Evolutionary conservation across 2,113 vertebrate genomes (phyloP).

Genomic region (Alligator mississippiensis): DNA sequence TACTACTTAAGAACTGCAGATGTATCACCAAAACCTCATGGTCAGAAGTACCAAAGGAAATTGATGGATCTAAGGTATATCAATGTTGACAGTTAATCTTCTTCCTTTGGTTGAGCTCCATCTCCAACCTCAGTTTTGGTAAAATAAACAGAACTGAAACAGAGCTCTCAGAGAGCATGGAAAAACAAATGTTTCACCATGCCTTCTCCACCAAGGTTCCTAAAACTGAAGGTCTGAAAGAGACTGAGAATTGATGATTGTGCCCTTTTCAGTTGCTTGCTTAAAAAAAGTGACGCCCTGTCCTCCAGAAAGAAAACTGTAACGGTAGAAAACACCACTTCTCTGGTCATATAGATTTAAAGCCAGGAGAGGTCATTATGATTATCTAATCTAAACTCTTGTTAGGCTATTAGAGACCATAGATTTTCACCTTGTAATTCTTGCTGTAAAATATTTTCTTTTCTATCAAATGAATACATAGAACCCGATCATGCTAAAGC

Average conservation of each 20-base stretch:
- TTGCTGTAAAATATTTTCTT: background rate
- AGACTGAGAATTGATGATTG: background rate
- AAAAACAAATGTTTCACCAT: background rate
- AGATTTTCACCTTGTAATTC: background rate
- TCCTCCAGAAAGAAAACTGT: background rate
- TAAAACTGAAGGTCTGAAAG: background rate
- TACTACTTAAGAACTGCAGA: background rate
- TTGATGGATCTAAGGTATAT: background rate
- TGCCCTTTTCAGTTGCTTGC: background rate
- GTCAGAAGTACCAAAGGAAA: background rate
- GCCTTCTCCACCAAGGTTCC: background rate
- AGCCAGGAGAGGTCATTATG: background rate
- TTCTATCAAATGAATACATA: fast-evolving
- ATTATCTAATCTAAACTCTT: background rate
- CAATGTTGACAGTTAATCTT: too few species aligned
- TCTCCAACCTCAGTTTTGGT: background rate
- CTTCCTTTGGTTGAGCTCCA: background rate
- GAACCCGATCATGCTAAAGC: background rate
- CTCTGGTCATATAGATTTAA: background rate
- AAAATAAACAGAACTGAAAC: background rate
- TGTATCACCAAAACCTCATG: background rate
- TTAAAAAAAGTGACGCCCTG: background rate
- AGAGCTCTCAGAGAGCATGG: background rate
- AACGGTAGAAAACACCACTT: background rate
- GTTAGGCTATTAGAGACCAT: background rate